Conservation (phyloP, 1,140 invertebrate species). For the Colletes gigas region DNA sequence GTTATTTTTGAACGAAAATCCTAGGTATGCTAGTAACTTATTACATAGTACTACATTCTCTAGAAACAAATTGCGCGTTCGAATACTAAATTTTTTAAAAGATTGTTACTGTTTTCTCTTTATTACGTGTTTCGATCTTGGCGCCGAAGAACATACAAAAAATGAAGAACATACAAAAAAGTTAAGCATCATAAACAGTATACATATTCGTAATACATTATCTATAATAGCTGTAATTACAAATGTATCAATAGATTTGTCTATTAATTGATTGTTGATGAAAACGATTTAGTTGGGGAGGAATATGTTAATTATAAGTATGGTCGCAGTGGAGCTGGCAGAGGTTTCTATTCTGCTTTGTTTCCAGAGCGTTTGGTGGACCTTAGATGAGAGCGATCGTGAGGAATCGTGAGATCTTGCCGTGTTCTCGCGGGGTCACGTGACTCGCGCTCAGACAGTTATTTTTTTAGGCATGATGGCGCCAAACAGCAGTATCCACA, state of each 20-base stretch:
- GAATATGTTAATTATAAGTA: neutral
- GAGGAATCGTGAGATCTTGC: slow-evolving; percentile 73
- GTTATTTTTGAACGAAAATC: neutral
- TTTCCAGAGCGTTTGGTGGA: slow-evolving; percentile 26
- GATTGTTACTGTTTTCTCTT: neutral
- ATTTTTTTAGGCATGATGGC: slow-evolving; percentile 84
- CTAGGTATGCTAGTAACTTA: neutral
- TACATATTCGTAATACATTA: neutral
- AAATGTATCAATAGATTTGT: neutral
- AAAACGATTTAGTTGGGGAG: neutral
- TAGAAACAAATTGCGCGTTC: neutral
- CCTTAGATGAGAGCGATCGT: slow-evolving; percentile 59
- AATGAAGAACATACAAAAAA: neutral
- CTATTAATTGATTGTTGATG: too few species aligned
- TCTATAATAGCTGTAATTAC: neutral
- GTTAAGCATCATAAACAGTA: neutral
- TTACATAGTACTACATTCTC: neutral
- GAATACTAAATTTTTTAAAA: neutral
- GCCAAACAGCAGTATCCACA: slow-evolving; percentile 82
- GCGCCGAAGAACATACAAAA: too few species aligned
- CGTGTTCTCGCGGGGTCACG: slow-evolving; percentile 76
- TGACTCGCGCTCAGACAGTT: slow-evolving; percentile 81
- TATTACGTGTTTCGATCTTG: neutral
- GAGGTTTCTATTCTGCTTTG: slow-evolving; percentile 2
- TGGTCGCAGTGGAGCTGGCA: neutral